These are phyloP conservation scores for Nerophis ophidion DNA, from an alignment of 2,113 vertebrate species.

Conservation along the genomic window DNA sequence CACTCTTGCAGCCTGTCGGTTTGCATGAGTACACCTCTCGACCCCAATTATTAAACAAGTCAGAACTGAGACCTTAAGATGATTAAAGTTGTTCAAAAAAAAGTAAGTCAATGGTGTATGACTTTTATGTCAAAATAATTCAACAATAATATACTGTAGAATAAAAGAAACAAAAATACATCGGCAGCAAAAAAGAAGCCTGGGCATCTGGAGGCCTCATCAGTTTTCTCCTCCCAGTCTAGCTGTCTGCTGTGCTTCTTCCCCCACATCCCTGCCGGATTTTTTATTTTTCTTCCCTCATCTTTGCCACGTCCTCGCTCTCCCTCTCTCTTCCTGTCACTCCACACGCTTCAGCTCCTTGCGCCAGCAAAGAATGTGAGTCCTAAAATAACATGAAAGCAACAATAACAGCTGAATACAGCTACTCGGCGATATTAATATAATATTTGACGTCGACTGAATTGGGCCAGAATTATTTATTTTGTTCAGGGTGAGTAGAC, in stretches of 20 bases:
- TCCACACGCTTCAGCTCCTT: slow-evolving; percentile 7
- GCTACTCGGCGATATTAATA: slow-evolving; percentile 3
- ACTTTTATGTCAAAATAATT: background rate
- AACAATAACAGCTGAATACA: background rate
- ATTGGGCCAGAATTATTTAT: background rate
- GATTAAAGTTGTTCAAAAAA: background rate
- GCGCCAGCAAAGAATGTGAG: background rate
- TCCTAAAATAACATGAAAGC: slow-evolving; percentile 2
- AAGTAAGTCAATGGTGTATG: background rate
- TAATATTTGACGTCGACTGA: background rate
- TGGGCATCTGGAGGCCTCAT: slow-evolving; percentile 43
- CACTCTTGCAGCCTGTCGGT: no score
- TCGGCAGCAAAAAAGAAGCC: slow-evolving; percentile 6
- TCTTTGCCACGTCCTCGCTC: background rate
- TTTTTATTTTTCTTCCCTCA: background rate
- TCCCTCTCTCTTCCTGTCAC: background rate
- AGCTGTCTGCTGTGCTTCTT: slow-evolving; percentile 7
- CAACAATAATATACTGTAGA: slow-evolving; percentile 12
- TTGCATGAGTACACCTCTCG: no score
- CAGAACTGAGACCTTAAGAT: no score
- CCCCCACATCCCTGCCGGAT: slow-evolving; percentile 7
- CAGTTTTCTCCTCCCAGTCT: slow-evolving; percentile 10
- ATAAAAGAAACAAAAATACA: slow-evolving; percentile 8
- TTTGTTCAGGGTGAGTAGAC: background rate
- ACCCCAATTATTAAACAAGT: no score